Base-by-base conservation (phyloP, 2,797 vertebrate genomes). In the Dendrocincla fuliginosa region DNA sequence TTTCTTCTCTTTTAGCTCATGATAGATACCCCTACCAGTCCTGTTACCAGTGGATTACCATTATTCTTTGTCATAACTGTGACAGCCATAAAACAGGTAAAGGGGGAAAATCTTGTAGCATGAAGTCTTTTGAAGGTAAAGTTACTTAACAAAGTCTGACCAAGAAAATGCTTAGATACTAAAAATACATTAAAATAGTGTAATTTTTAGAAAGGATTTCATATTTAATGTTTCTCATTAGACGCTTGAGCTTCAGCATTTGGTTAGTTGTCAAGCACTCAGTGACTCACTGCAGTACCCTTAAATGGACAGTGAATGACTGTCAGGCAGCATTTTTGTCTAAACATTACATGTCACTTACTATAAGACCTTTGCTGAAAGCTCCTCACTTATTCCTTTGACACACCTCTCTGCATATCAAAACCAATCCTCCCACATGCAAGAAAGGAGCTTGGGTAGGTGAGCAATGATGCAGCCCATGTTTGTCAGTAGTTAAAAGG, bases 61-160 rank as follows among this genome's bases (percentile, higher is more conserved):
- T 98, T 99, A 81, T 99, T 99, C 98, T 99, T 99, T 98, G 99
- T 99, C 96, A 99, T 99, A 97, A 99, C 99, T 87, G 99, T 99
- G 95, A 99, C 99, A 22, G 99, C 99, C 96, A 99, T 99, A 95
- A 99, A 99, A 97, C 99, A 99, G 99, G 99, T 99, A 98, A 97
- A 68, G 35, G 46, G 53, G 16, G 35, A 55, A 90, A 81, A 25
- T 12, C 25, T 46, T 47, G 28, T 73, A 7, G 52, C 52, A 10
- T 64, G 69, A 74, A 67, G 32, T 69, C 49, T n/a, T n/a, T 25
- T 37, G 50, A 77, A 82, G 59, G 39, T 73, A 41, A 89, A 80
- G 44, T 80, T 80, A 35, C 22, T 67, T 75, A 67, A 50, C 22
- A 25, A 52, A 67, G 28, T 71, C 69, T 78, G 35, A 75, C 37